Evolutionary conservation across 2,888 invertebrate genomes (phyloP).

Genomic region (Drosophila borealis): DNA sequence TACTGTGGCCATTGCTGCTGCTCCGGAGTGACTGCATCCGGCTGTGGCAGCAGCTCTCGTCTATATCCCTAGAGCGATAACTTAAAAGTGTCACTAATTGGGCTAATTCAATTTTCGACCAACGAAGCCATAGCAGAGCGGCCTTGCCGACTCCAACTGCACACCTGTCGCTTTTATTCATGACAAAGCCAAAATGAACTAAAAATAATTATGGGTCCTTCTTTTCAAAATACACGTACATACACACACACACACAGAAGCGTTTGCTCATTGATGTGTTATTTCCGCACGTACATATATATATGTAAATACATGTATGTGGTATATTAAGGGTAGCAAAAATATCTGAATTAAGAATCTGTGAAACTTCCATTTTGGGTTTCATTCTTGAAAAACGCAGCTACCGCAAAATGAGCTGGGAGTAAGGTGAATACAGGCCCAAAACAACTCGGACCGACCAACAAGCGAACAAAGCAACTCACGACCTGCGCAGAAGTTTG

Average conservation of each 20-base stretch:
- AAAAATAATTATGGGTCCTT: conserved; percentile 56
- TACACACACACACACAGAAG: conserved; percentile 2
- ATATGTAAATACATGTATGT: not conserved
- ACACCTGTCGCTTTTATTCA: conserved; percentile 47
- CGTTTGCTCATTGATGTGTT: conserved; percentile 39
- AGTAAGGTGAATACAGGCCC: not conserved
- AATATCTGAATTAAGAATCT: conserved; percentile 33
- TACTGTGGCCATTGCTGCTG: conserved; percentile 46
- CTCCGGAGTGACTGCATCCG: conserved; percentile 35
- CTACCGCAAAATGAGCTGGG: conserved; percentile 9
- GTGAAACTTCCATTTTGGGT: conserved; percentile 26
- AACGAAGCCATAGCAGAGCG: conserved; percentile 59
- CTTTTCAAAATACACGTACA: conserved; percentile 56
- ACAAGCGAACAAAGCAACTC: conserved; percentile 43
- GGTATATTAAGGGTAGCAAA: conserved; percentile 47
- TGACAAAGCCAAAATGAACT: conserved; percentile 36
- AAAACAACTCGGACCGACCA: conserved; percentile 5
- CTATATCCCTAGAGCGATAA: conserved; percentile 60
- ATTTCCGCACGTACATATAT: conserved; percentile 8
- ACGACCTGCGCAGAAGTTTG: conserved; percentile 75
- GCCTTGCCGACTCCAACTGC: conserved; percentile 9
- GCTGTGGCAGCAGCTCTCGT: conserved; percentile 5
- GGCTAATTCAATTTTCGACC: conserved; percentile 70
- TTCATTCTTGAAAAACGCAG: conserved; percentile 56
- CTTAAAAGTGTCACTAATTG: conserved; percentile 76